phyloP scores from a whole-genome alignment of 2,888 invertebrate species.

The Deroplatys truncata region DNA sequence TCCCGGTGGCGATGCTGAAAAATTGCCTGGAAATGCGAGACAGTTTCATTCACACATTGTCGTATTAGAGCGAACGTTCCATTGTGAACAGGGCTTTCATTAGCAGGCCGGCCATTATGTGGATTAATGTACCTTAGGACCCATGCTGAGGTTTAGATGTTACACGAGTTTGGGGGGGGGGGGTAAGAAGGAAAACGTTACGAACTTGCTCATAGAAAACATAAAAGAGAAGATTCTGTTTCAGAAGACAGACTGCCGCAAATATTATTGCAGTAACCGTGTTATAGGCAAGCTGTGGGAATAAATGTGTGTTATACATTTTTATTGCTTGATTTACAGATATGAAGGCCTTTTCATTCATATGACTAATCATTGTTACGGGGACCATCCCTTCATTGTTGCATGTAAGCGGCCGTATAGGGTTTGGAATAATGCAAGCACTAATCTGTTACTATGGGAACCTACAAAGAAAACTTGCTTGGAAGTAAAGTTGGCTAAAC shows the following conservation, averaged over 20 bases:
- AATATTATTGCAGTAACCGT: neutral
- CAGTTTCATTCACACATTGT: conserved; percentile 48
- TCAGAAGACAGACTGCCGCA: neutral
- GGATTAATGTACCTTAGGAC: conserved; percentile 47
- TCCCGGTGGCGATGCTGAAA: conserved; percentile 38
- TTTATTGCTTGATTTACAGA: neutral
- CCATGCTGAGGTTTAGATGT: conserved; percentile 20
- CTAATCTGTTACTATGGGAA: too few relatives aligned
- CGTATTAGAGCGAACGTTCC: conserved; percentile 47
- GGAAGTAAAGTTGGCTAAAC: too few relatives aligned
- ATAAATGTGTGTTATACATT: neutral
- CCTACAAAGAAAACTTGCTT: too few relatives aligned
- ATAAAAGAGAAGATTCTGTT: neutral
- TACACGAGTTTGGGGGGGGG: neutral
- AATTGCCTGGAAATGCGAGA: conserved; percentile 45
- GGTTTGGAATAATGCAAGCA: too few relatives aligned
- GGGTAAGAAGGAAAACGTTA: neutral
- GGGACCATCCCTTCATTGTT: too few relatives aligned
- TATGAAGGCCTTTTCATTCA: neutral
- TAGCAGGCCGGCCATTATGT: conserved; percentile 45
- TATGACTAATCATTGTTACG: neutral
- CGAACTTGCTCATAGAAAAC: neutral
- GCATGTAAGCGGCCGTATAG: too few relatives aligned
- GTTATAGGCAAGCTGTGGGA: neutral
- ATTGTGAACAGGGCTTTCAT: conserved; percentile 49